Percentiles rank a stretch among this genome's conserved stretches.
Evolutionary conservation across 2,888 invertebrate species (phyloP).

Genomic region (Leptopilina drosophilae): DNA sequence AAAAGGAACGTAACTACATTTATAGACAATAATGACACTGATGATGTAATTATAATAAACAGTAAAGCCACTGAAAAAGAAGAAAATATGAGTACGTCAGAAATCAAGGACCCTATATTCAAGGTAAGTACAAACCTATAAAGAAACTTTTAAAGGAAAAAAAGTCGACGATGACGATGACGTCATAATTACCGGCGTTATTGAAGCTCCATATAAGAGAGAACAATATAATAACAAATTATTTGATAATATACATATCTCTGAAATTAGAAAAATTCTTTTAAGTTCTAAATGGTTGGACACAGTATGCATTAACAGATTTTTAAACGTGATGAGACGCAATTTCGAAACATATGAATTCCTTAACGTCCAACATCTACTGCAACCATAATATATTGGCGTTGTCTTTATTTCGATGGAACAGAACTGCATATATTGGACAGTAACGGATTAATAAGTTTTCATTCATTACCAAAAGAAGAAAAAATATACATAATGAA

Average conservation of each 20-base stretch:
- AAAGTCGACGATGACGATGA: background rate
- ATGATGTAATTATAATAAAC: too few relatives aligned
- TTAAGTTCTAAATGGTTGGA: background rate
- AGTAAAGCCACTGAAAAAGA: too few relatives aligned
- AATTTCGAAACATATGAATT: background rate
- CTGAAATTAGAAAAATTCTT: background rate
- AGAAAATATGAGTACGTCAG: too few relatives aligned
- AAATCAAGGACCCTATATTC: too few relatives aligned
- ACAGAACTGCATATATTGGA: conserved; percentile 47
- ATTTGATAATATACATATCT: background rate
- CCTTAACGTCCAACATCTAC: background rate
- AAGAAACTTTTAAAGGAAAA: too few relatives aligned
- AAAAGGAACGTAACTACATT: background rate
- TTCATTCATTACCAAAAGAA: background rate
- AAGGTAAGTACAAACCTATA: too few relatives aligned
- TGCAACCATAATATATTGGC: conserved; percentile 48
- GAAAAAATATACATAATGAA: conserved; percentile 45
- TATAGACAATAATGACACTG: too few relatives aligned
- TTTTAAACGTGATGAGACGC: background rate
- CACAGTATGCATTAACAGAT: background rate
- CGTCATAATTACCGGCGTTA: background rate
- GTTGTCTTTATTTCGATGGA: conserved; percentile 51
- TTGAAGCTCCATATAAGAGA: background rate
- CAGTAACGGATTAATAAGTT: conserved; percentile 26
- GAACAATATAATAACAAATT: background rate